phyloP scores from a whole-genome alignment of 2,888 invertebrate species.

The Calameuta idolon region DNA sequence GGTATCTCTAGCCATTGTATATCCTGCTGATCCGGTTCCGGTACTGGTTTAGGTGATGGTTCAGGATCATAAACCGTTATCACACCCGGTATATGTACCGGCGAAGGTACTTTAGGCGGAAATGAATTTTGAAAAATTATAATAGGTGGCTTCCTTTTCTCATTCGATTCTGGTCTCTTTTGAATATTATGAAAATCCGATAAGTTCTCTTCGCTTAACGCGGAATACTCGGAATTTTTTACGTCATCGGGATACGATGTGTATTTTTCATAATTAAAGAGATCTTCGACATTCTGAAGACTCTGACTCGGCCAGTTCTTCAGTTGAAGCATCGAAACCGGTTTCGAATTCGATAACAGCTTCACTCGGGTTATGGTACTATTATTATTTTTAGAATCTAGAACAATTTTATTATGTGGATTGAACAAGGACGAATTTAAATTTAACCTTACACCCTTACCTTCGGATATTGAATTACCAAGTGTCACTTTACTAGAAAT shows the following conservation, averaged over 20 bases:
- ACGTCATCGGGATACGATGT: constrained; percentile 39
- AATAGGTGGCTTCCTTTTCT: constrained; percentile 20
- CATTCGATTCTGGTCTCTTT: constrained; percentile 17
- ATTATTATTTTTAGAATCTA: not conserved
- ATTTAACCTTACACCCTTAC: not conserved
- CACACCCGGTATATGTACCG: not conserved
- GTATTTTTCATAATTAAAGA: constrained; percentile 59
- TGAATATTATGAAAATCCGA: constrained; percentile 18
- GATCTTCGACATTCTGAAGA: constrained; percentile 47
- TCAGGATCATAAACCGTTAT: constrained; percentile 8
- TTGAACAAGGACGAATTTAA: not conserved
- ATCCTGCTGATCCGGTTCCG: constrained; percentile 38
- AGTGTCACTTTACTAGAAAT: not conserved
- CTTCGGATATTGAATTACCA: not conserved
- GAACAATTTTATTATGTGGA: not conserved
- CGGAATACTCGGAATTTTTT: constrained; percentile 9
- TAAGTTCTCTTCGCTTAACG: constrained; percentile 1
- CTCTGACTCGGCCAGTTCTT: constrained; percentile 60
- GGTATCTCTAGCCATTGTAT: constrained; percentile 58
- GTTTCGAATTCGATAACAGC: constrained; percentile 15
- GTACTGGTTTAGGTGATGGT: not conserved
- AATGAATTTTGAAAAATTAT: constrained; percentile 15
- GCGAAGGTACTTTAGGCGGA: not conserved
- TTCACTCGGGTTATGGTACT: constrained; percentile 1
- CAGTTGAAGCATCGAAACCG: constrained; percentile 13